phyloP scores from a whole-genome alignment of 1,140 invertebrate genomes.

The Campoletis sonorensis region DNA sequence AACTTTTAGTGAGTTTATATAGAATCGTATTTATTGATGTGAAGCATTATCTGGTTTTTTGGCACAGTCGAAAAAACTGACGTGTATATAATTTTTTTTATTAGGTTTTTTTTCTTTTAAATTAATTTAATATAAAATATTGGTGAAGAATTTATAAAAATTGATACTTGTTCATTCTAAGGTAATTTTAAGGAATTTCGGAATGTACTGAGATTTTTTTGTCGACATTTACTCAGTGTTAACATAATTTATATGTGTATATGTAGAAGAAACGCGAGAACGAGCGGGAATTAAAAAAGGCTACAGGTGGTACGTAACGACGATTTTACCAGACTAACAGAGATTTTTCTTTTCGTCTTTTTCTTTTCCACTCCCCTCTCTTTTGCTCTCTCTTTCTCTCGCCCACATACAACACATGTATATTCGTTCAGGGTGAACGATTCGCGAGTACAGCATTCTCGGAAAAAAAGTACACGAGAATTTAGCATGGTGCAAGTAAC shows the following conservation, averaged over 20 bases:
- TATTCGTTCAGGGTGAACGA: not conserved
- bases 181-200: too few relatives aligned
- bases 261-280: not conserved
- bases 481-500: not conserved
- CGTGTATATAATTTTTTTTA: too few relatives aligned
- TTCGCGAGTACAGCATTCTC: not conserved
- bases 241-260: not conserved
- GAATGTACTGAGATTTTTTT: constrained; percentile 17
- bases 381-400: not conserved
- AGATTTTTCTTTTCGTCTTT: not conserved
- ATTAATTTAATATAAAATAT: too few relatives aligned
- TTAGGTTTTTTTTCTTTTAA: too few relatives aligned
- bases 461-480: not conserved
- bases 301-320: constrained; percentile 43
- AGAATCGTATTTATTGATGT: too few relatives aligned
- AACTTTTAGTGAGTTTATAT: too few relatives aligned
- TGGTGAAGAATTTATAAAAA: too few relatives aligned
- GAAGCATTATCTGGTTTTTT: too few relatives aligned
- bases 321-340: constrained; percentile 11
- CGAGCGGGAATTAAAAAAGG: constrained; percentile 38
- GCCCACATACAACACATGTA: not conserved
- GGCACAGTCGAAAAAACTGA: too few relatives aligned
- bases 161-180: too few relatives aligned
- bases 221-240: not conserved
- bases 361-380: not conserved